These are phyloP conservation scores for Chrysolina haemoptera DNA, from an alignment of 2,888 invertebrate genomes.

Conservation along the genomic window DNA sequence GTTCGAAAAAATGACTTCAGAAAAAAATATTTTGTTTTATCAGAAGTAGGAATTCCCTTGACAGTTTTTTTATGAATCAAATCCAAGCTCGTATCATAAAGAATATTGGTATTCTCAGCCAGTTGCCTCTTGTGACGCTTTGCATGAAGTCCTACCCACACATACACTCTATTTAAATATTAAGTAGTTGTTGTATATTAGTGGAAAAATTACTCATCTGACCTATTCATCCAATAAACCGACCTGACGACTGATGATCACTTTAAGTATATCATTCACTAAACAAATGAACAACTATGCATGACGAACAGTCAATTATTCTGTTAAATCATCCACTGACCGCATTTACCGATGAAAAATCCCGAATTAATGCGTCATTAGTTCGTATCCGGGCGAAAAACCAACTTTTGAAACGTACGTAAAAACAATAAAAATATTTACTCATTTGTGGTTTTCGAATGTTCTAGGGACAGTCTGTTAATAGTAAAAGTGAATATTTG, in stretches of 20 bases:
- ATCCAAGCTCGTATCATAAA: too few relatives aligned
- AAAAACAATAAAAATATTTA: too few relatives aligned
- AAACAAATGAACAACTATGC: conserved; percentile 13
- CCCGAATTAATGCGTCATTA: conserved; percentile 5
- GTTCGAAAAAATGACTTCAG: too few relatives aligned
- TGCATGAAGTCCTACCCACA: not conserved
- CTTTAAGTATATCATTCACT: conserved; percentile 15
- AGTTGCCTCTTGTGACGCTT: not conserved
- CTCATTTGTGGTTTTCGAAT: too few relatives aligned
- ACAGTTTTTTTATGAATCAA: too few relatives aligned
- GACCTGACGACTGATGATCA: not conserved
- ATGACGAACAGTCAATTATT: conserved; percentile 22
- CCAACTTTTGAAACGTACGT: not conserved
- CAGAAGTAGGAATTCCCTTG: too few relatives aligned
- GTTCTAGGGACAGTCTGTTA: too few relatives aligned
- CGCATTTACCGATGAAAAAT: conserved; percentile 16
- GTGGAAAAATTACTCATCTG: conserved; percentile 16
- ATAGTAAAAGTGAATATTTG: too few relatives aligned
- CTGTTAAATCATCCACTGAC: conserved; percentile 18
- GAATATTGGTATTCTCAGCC: too few relatives aligned
- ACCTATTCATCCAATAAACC: conserved; percentile 5
- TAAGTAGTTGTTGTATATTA: conserved; percentile 5
- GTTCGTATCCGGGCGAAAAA: conserved; percentile 2
- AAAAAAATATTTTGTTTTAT: too few relatives aligned
- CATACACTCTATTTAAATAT: not conserved